Evolutionary conservation across 2,888 invertebrate genomes (phyloP).

Genomic region (Perithous albicinctus): DNA sequence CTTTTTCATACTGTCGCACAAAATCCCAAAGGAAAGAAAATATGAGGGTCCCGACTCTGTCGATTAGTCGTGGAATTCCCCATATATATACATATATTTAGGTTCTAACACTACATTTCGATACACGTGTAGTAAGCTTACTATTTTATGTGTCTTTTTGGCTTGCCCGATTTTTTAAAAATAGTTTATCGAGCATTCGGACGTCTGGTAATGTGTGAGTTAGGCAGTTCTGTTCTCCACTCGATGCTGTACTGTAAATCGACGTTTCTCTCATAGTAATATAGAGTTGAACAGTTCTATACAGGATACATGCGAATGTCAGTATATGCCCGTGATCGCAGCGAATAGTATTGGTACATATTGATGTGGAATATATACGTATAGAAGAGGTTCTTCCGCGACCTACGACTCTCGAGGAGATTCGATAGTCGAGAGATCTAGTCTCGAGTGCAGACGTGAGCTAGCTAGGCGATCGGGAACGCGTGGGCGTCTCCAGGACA

Average conservation of each 20-base stretch:
- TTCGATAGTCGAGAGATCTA: slow-evolving; percentile 65
- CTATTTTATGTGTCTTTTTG: neutral
- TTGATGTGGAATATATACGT: neutral
- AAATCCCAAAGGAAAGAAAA: no score
- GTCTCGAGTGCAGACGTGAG: slow-evolving; percentile 42
- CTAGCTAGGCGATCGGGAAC: slow-evolving; percentile 16
- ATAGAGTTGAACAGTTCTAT: neutral
- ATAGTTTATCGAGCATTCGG: slow-evolving; percentile 10
- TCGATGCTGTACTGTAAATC: neutral
- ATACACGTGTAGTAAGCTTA: neutral
- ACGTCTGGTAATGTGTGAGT: neutral
- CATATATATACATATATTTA: neutral
- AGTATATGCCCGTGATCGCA: neutral
- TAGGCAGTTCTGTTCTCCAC: neutral
- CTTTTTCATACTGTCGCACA: no score
- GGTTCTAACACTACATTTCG: slow-evolving; percentile 2
- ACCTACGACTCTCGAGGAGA: slow-evolving; percentile 61
- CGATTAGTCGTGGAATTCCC: no score
- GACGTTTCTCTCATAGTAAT: slow-evolving; percentile 2
- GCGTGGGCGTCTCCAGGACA: slow-evolving; percentile 63
- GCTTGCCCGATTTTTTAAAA: neutral
- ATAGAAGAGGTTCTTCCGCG: slow-evolving; percentile 55
- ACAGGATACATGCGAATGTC: slow-evolving; percentile 2
- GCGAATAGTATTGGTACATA: slow-evolving; percentile 13
- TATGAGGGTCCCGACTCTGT: no score